Conservation (phyloP, 2,888 invertebrate species). For the Leistus spinibarbis region DNA sequence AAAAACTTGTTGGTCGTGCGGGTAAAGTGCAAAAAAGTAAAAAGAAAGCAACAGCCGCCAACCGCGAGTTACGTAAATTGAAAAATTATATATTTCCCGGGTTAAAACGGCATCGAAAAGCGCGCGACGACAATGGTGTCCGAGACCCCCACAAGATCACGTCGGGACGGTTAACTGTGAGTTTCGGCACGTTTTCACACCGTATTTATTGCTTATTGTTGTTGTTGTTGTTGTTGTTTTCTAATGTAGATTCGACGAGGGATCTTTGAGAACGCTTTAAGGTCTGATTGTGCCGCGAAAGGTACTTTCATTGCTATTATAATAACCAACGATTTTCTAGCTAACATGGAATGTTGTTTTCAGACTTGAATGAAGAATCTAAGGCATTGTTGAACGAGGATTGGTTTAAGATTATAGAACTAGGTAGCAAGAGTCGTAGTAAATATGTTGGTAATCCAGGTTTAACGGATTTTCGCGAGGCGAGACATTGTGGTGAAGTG, state of each 20-base stretch:
- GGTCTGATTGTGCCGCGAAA: neutral
- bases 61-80: neutral
- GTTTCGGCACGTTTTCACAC: neutral
- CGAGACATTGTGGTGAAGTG: neutral
- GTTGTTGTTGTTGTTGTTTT: neutral
- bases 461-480: neutral
- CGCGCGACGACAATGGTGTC: neutral
- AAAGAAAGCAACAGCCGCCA: neutral
- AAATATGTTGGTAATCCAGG: neutral
- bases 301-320: too few species aligned
- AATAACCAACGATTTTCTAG: neutral
- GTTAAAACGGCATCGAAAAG: neutral
- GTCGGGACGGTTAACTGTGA: slow-evolving; percentile 11
- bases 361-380: slow-evolving; percentile 6
- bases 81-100: neutral
- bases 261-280: neutral
- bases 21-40: neutral
- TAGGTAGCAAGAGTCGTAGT: neutral
- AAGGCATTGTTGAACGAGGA: slow-evolving; percentile 12
- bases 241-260: neutral
- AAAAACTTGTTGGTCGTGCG: neutral
- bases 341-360: neutral
- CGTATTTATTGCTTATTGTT: neutral
- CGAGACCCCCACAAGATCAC: slow-evolving; percentile 11
- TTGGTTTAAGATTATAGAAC: slow-evolving; percentile 25